These are phyloP conservation scores for Megaceryle alcyon DNA, from an alignment of 2,797 vertebrate species.

Conservation along the genomic window DNA sequence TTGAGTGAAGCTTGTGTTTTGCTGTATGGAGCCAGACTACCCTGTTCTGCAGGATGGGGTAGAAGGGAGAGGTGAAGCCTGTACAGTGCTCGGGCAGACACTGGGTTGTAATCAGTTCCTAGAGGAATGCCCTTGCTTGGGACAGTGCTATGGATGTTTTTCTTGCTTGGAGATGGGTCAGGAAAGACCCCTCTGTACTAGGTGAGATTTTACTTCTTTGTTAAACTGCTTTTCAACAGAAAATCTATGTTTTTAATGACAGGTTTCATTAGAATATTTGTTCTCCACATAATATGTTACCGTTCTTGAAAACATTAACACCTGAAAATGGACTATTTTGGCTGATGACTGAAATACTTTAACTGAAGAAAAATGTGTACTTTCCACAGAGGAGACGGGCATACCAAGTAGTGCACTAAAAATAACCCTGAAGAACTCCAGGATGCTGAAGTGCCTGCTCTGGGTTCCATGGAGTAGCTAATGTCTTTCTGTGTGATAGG, in stretches of 20 bases:
- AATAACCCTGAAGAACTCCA: neutral
- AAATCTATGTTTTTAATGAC: neutral
- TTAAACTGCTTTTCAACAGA: neutral
- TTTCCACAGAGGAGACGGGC: neutral
- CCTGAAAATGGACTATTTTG: conserved; percentile 3
- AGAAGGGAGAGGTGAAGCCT: neutral
- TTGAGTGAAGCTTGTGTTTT: neutral
- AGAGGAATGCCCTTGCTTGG: neutral
- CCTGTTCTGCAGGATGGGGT: neutral
- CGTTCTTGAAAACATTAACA: neutral
- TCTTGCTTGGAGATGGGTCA: neutral
- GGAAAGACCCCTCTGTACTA: neutral
- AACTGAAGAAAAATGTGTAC: neutral
- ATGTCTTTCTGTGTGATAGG: neutral
- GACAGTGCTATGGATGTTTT: neutral
- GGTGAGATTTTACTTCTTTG: neutral
- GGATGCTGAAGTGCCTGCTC: neutral
- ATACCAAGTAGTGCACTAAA: neutral
- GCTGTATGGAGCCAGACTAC: neutral
- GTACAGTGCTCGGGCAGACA: accelerated
- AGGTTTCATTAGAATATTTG: neutral
- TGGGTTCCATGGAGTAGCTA: neutral
- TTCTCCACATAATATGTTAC: neutral
- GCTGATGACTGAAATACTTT: neutral
- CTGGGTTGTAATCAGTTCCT: neutral